These are phyloP conservation scores for Paraescarpia echinospica DNA, from an alignment of 1,140 invertebrate species.

Conservation along the genomic window DNA sequence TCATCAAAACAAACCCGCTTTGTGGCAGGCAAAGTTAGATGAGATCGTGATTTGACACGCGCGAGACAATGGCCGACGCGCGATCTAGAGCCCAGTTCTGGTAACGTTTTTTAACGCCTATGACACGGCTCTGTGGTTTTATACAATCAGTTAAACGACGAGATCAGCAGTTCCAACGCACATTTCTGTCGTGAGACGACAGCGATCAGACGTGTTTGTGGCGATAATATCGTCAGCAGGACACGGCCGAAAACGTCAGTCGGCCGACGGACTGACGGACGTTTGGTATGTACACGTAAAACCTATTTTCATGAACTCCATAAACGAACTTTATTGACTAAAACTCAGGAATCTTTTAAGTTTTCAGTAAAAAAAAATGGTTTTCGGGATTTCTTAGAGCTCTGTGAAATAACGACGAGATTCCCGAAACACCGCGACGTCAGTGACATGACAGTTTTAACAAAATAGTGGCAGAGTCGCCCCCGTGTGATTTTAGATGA, in stretches of 20 bases:
- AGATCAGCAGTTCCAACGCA: neutral
- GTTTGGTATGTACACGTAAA: neutral
- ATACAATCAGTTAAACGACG: conserved; percentile 19
- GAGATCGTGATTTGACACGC: neutral
- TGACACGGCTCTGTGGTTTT: conserved; percentile 19
- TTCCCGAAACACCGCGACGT: too few relatives aligned
- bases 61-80: conserved; percentile 18
- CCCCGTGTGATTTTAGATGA: too few relatives aligned
- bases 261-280: neutral
- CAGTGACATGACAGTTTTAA: too few relatives aligned
- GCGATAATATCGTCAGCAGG: too few relatives aligned
- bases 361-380: neutral
- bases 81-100: conserved; percentile 20
- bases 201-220: neutral
- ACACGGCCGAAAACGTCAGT: too few relatives aligned
- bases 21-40: neutral
- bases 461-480: too few relatives aligned
- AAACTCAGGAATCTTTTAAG: neutral
- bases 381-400: neutral
- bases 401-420: neutral
- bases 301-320: neutral
- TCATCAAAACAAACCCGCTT: neutral
- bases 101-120: neutral
- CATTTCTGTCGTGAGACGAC: neutral
- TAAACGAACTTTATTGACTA: too few relatives aligned